A percentile compares a stretch with the other conserved stretches of the same genome.
These are phyloP conservation scores for Apotomis turbidana DNA, from an alignment of 2,888 invertebrate species.

Conservation along the genomic window DNA sequence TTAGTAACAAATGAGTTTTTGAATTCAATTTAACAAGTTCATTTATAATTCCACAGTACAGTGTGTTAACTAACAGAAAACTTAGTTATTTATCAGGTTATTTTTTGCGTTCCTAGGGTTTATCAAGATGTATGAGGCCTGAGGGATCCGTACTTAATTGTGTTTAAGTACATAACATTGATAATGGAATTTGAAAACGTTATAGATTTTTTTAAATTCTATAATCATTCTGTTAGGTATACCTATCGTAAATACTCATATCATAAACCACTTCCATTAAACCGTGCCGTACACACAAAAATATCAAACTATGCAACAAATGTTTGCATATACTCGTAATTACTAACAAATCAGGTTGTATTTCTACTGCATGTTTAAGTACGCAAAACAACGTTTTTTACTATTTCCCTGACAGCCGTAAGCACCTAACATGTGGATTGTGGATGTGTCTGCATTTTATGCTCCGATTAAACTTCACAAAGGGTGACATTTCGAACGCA, in stretches of 20 bases:
- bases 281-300: too few relatives aligned
- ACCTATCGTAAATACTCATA: neutral
- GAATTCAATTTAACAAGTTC: neutral
- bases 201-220: too few relatives aligned
- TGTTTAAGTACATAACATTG: too few relatives aligned
- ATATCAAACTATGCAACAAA: too few relatives aligned
- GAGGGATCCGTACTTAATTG: too few relatives aligned
- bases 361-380: neutral
- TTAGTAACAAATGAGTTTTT: neutral
- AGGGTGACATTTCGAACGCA: slow-evolving; percentile 30
- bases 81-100: neutral
- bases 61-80: neutral
- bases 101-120: too few relatives aligned
- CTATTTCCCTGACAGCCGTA: neutral
- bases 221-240: too few relatives aligned
- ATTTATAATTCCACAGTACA: neutral
- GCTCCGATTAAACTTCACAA: slow-evolving; percentile 24
- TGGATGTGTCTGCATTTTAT: slow-evolving; percentile 4
- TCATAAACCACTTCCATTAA: neutral
- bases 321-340: too few relatives aligned
- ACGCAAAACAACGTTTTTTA: neutral
- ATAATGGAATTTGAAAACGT: too few relatives aligned
- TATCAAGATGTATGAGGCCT: too few relatives aligned
- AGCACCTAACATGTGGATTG: neutral
- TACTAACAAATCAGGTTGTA: too few relatives aligned